A percentile compares a stretch with the other conserved stretches of the same genome.
These are phyloP conservation scores for Amorpha juglandis DNA, from an alignment of 2,888 invertebrate species.

Conservation along the genomic window DNA sequence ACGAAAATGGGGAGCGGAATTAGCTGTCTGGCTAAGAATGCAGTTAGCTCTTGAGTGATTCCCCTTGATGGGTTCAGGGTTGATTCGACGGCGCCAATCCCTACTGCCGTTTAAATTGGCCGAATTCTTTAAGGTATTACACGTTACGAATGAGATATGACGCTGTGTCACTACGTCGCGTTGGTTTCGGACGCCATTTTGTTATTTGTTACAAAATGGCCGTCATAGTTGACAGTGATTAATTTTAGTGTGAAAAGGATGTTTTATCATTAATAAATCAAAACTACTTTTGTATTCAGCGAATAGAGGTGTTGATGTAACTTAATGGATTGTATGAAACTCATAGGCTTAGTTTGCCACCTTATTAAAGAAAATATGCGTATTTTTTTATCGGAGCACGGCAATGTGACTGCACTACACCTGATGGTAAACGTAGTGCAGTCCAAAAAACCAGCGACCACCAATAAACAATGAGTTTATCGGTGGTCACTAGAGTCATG, in stretches of 20 bases:
- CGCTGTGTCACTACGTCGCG: neutral
- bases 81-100: conserved; percentile 26
- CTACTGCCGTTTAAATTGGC: conserved; percentile 20
- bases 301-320: too few species aligned
- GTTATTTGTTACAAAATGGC: conserved; percentile 14
- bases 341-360: too few species aligned
- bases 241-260: neutral
- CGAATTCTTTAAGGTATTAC: conserved; percentile 24
- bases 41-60: conserved; percentile 78
- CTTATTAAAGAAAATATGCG: too few species aligned
- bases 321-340: too few species aligned
- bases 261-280: neutral
- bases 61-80: conserved; percentile 50
- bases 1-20: conserved; percentile 78
- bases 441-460: too few species aligned
- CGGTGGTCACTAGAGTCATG: too few species aligned
- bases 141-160: conserved; percentile 14
- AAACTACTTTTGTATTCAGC: too few species aligned
- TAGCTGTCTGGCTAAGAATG: conserved; percentile 80
- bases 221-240: neutral
- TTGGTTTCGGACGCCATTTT: conserved; percentile 16
- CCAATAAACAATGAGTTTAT: too few species aligned
- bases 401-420: too few species aligned
- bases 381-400: too few species aligned
- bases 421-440: too few species aligned